Percentiles rank a stretch among this genome's conserved stretches.
Evolutionary conservation across 1,140 invertebrate species (phyloP).

Genomic region (Procambarus clarkii): DNA sequence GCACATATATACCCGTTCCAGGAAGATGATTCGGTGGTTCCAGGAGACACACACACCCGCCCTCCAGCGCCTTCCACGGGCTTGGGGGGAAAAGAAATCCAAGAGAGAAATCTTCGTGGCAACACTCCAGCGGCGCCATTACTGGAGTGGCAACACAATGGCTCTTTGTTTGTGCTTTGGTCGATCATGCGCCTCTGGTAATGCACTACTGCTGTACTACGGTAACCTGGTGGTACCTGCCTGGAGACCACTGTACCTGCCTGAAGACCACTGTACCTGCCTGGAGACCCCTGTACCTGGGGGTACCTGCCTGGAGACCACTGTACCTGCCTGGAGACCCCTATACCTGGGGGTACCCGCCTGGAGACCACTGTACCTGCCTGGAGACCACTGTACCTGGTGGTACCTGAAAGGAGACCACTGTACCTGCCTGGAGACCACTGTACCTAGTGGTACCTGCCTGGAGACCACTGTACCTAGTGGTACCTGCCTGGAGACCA

Average conservation of each 20-base stretch:
- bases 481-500: too few species aligned
- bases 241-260: background rate
- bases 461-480: too few species aligned
- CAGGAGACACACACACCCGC: background rate
- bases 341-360: too few species aligned
- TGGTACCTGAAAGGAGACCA: background rate
- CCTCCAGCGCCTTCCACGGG: background rate
- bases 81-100: background rate
- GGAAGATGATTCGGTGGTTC: background rate
- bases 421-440: background rate
- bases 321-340: too few species aligned
- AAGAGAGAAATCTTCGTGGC: background rate
- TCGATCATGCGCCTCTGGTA: constrained; percentile 12
- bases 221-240: background rate
- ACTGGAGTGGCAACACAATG: constrained; percentile 7
- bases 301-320: too few species aligned
- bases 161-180: constrained; percentile 28
- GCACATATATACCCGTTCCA: background rate
- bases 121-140: background rate
- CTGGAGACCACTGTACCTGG: too few species aligned
- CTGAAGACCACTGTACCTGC: background rate
- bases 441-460: background rate
- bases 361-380: too few species aligned
- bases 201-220: constrained; percentile 24
- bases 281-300: too few species aligned